Evolutionary conservation across 2,113 vertebrate species (phyloP), one percentile per base, ranked within the genome.

Genomic region (Pyxicephalus adspersus): DNA sequence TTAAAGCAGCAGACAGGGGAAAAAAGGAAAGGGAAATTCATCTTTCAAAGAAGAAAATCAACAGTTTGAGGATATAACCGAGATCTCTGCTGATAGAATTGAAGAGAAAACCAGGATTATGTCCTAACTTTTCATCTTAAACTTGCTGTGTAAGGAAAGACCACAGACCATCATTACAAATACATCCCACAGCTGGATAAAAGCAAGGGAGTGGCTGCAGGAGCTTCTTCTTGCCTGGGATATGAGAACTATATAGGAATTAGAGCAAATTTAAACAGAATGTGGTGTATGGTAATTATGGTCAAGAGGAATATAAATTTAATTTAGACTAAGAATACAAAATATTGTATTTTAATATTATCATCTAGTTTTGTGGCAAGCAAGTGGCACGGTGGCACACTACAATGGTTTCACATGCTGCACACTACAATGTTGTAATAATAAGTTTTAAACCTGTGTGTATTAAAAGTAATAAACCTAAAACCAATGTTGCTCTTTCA

Each of bases 31-130:
- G 8, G n/a, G 1, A 63, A 52, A 45, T 7, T 2, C 45, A 60
- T 1, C 64, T 5, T 71, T 7, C 17, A 64, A 60, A 85, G 17
- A 66, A 75, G 57, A 80, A 84, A 83, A 52, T 60, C 0, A 31
- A 72, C 17, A 31, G 38, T 63, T 76, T 65, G 80, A 76, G 83
- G 74, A 87, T 84, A 52, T 29, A 83, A 31, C 64, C 81, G 72
- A 79, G 86, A 83, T 64, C 19, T 19, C 0, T 55, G 4, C 19
- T 86, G 76, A 86, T 80, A 75, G 85, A 84, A 84, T 77, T 2
- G 31, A n/a, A 66, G 50, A 50, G 1, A 34, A 70, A 6, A 85
- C 77, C 45, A 1, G 75, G 25, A 15, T 5, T 15, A 0, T 38
- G 63, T 31, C 54, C 81, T 81, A 86, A 58, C 0, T 0, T 29